Conservation (phyloP, 2,888 invertebrate species). For the Harmothoe impar region DNA sequence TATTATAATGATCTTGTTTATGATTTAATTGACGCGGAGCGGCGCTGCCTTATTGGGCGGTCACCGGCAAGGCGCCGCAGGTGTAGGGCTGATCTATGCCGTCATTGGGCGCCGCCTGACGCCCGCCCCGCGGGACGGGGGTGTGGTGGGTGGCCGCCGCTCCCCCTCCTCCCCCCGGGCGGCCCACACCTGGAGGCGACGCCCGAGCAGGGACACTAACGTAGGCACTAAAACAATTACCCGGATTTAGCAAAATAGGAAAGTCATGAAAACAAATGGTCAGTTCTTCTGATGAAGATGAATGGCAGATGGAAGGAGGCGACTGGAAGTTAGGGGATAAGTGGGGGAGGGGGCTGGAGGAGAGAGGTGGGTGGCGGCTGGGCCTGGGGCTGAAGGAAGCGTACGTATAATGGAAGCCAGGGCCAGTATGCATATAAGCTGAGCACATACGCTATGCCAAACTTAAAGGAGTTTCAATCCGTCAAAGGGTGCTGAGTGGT, state of each 20-base stretch:
- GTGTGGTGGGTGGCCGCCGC: not conserved
- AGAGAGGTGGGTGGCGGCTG: not conserved
- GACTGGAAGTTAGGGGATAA: not conserved
- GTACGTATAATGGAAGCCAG: not conserved
- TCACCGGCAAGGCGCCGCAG: slow-evolving; percentile 39
- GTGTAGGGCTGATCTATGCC: slow-evolving; percentile 49
- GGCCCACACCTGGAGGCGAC: slow-evolving; percentile 5
- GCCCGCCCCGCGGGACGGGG: not conserved
- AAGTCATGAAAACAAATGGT: slow-evolving; percentile 60
- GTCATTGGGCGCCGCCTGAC: slow-evolving; percentile 6
- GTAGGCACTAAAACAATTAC: slow-evolving; percentile 60
- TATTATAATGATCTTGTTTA: slow-evolving; percentile 62
- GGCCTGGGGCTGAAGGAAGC: not conserved
- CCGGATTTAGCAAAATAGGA: slow-evolving; percentile 57
- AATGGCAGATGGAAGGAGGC: not conserved
- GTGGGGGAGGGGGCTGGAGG: not conserved
- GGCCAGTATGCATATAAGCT: not conserved
- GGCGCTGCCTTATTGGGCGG: slow-evolving; percentile 25
- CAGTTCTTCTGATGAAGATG: slow-evolving; percentile 51
- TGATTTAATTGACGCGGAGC: slow-evolving; percentile 56
- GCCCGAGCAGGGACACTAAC: slow-evolving; percentile 33
- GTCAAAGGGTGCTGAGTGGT: too few relatives aligned
- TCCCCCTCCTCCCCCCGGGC: not conserved
- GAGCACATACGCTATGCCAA: too few relatives aligned
- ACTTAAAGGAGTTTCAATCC: too few relatives aligned